Evolutionary conservation across 2,113 vertebrate species (phyloP).

Genomic region (Pseudopodoces humilis): DNA sequence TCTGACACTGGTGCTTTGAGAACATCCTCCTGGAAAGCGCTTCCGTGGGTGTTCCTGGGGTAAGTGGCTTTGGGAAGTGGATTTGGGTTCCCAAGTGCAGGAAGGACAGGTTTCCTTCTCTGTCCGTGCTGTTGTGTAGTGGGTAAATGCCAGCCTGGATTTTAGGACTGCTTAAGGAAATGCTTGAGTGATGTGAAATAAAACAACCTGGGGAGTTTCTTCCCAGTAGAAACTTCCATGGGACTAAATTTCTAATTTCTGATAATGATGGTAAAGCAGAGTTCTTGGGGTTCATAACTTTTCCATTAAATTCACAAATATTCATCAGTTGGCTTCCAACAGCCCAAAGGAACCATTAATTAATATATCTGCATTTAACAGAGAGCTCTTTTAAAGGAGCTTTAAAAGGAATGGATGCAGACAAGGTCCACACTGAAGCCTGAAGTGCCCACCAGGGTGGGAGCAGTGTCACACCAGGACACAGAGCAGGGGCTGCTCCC

Average conservation of each 20-base stretch:
- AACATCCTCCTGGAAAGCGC: fast-evolving
- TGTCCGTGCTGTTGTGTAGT: not conserved
- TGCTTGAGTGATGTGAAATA: not conserved
- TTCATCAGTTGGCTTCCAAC: not conserved
- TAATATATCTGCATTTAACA: not conserved
- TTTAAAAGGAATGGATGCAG: not conserved
- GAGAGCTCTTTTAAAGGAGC: not conserved
- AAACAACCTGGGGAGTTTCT: not conserved
- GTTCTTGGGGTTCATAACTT: not conserved
- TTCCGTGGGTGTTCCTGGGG: fast-evolving
- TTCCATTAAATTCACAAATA: not conserved
- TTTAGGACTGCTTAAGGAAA: constrained; percentile 31
- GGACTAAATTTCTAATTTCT: constrained; percentile 39
- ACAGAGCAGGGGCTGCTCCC: fast-evolving
- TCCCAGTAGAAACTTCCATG: not conserved
- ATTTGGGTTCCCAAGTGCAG: not conserved
- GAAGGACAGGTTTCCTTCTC: not conserved
- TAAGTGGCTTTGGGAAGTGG: not conserved
- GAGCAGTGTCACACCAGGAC: fast-evolving
- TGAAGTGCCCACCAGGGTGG: fast-evolving
- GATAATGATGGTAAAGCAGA: constrained; percentile 28
- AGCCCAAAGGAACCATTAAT: not conserved
- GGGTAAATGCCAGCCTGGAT: constrained; percentile 29
- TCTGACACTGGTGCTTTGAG: fast-evolving
- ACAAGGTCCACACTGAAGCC: fast-evolving